phyloP scores from a whole-genome alignment of 2,888 invertebrate species.

The Troides aeacus region DNA sequence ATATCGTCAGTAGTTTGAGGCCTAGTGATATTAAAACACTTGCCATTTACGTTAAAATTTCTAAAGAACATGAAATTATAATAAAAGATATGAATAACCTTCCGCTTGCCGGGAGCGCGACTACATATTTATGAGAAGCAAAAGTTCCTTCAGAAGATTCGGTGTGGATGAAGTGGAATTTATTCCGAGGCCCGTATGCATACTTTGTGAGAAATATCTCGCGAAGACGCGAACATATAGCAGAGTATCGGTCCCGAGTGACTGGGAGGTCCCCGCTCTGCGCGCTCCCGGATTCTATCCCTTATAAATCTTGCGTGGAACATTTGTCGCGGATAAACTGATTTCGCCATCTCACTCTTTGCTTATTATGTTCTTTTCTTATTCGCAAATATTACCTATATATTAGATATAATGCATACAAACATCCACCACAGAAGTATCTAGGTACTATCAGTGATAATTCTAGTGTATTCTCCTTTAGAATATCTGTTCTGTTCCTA shows the following conservation, averaged over 20 bases:
- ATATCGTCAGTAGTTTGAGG: no score
- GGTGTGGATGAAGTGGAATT: slow-evolving; percentile 37
- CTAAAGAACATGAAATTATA: neutral
- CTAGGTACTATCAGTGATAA: no score
- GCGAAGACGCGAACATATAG: slow-evolving; percentile 54
- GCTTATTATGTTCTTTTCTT: slow-evolving; percentile 13
- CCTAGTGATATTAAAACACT: no score
- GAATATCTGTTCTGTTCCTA: no score
- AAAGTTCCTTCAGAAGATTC: slow-evolving; percentile 27
- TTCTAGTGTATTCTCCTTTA: no score
- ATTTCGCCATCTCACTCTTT: slow-evolving; percentile 20
- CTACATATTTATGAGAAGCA: slow-evolving; percentile 53
- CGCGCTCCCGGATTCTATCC: slow-evolving; percentile 34
- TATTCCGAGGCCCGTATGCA: slow-evolving; percentile 51
- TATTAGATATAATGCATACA: neutral
- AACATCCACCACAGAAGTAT: no score
- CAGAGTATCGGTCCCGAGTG: slow-evolving; percentile 52
- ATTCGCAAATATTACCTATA: neutral
- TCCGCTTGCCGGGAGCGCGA: slow-evolving; percentile 6
- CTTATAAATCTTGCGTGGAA: slow-evolving; percentile 37
- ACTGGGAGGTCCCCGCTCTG: slow-evolving; percentile 35
- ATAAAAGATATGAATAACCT: neutral
- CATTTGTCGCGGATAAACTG: slow-evolving; percentile 38
- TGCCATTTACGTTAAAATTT: neutral
- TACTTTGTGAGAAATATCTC: slow-evolving; percentile 61